Base-by-base conservation (phyloP, 2,797 vertebrate species). In the Sebastes cheni region DNA sequence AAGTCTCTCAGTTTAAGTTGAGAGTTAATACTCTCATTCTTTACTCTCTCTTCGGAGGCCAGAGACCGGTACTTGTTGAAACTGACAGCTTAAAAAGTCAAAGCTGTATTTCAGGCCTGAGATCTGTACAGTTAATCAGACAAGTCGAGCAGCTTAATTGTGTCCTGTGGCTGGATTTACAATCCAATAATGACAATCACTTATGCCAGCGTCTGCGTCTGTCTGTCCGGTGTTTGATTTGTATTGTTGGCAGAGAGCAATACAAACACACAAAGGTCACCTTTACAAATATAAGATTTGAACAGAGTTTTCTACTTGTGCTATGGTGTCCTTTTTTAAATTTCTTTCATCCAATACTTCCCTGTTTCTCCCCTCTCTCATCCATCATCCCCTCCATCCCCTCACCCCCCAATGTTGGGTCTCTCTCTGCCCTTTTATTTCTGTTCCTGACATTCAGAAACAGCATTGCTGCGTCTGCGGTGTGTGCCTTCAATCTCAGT, bases 401-500 rank as follows among this genome's bases (percentile, higher is more conserved):
- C 30, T 73, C 32, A 29, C 56, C 8, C 56, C 29, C 36, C 16
- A 80, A 39, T 68, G 20, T 60, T 82, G 39, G 52, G 6, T 66
- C 36, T 42, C 1, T 60, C 55, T 42, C 34, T 18, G 42, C 14
- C 20, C 25, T 42, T 61, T 34, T 80, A 20, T 65, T 52, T 78
- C 29, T 80, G 1, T 80, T 74, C 65, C 60, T 72, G 68, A 65
- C 79, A 59, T 88, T 22, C 94, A 99, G 98, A 91, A 99, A 99
- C 95, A 99, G 98, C 93, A 98, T 99, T 65, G 98, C 98, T 3
- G 98, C 98, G 1, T 99, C 98, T 0, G 98, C 98, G 13, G 97
- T 99, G 89, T 99, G 98, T 77, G 96, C 97, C 94, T 99, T 99
- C 96, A 99, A 99, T 91, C 95, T 99, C 92, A 99, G 97, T 12